A percentile compares a stretch with the other conserved stretches of the same genome.
phyloP scores from a whole-genome alignment of 2,888 invertebrate species.

The Graphium colonna region DNA sequence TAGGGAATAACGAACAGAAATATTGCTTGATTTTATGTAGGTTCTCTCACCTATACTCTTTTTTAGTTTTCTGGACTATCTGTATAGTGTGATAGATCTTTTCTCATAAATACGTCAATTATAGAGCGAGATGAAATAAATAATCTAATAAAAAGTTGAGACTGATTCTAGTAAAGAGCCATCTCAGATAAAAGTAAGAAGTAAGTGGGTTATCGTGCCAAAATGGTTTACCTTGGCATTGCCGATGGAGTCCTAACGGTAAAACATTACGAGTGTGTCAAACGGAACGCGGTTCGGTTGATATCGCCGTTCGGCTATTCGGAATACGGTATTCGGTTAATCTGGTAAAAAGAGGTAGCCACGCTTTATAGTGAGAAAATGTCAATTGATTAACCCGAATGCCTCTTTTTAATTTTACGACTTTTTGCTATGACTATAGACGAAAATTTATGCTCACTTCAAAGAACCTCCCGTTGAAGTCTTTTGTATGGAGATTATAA shows the following conservation, averaged over 20 bases:
- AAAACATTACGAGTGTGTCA: conserved; percentile 11
- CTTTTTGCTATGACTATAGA: no score
- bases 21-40: no score
- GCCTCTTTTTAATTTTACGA: no score
- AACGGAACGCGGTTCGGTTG: conserved; percentile 1
- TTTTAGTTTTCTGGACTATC: no score
- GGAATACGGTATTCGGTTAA: neutral
- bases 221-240: conserved; percentile 21
- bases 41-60: no score
- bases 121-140: neutral
- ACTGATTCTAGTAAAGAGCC: neutral
- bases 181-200: neutral
- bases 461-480: conserved; percentile 11
- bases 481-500: conserved; percentile 2
- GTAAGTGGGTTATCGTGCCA: conserved; percentile 20
- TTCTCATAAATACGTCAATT: no score
- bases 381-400: no score
- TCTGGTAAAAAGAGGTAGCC: neutral
- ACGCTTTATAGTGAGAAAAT: neutral
- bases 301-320: conserved; percentile 1
- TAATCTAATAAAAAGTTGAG: neutral
- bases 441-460: no score
- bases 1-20: no score
- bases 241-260: conserved; percentile 18
- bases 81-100: no score